phyloP scores from a whole-genome alignment of 1,140 invertebrate genomes.

The Drosophila nigrodunni region DNA sequence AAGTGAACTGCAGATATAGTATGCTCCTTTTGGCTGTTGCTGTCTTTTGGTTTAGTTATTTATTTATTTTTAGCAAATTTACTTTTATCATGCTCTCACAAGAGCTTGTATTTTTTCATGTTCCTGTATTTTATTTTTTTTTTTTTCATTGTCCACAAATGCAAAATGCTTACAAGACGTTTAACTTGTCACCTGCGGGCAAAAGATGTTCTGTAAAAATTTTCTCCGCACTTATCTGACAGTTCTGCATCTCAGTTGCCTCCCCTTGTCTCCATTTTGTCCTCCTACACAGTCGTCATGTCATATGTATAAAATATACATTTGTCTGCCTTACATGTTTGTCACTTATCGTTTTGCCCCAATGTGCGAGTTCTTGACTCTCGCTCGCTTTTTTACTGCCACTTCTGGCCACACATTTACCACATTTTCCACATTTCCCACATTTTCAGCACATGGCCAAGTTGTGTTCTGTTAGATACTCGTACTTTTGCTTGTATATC shows the following conservation, averaged over 20 bases:
- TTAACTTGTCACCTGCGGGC: conserved; percentile 81
- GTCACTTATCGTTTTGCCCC: conserved; percentile 76
- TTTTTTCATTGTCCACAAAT: conserved; percentile 57
- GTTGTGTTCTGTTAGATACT: neutral
- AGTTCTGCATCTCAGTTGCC: conserved; percentile 69
- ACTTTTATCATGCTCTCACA: conserved; percentile 26
- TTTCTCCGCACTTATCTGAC: conserved; percentile 76
- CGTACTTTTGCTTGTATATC: conserved; percentile 15
- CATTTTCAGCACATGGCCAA: conserved; percentile 6
- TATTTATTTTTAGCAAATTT: conserved; percentile 62
- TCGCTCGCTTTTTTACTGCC: conserved; percentile 33
- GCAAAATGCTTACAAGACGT: conserved; percentile 81
- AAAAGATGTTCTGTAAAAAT: conserved; percentile 65
- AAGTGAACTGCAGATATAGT: conserved; percentile 73
- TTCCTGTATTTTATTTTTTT: conserved; percentile 18
- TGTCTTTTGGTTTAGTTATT: conserved; percentile 61
- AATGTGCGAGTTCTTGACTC: conserved; percentile 48
- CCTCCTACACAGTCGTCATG: neutral
- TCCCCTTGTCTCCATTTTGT: no score
- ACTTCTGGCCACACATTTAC: conserved; percentile 5
- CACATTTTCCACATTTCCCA: conserved; percentile 6
- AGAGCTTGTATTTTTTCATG: conserved; percentile 2
- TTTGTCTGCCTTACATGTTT: conserved; percentile 78
- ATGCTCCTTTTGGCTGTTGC: conserved; percentile 30
- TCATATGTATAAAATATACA: conserved; percentile 65